Evolutionary conservation across 2,113 vertebrate species (phyloP).

Genomic region (Sitta europaea): DNA sequence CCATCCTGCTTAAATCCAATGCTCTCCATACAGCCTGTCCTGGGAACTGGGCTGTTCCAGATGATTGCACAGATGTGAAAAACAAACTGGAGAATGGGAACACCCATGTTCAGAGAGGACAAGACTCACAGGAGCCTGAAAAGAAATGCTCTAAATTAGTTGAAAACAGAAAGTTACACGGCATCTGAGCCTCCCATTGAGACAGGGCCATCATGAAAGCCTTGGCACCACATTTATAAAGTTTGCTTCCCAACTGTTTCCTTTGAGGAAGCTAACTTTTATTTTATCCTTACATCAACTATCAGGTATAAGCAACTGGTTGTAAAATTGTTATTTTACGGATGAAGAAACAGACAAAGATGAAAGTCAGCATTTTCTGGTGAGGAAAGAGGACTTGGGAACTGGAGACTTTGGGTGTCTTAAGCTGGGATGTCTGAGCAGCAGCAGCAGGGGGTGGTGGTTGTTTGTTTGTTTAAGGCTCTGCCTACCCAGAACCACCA

Average conservation of each 20-base stretch:
- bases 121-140: neutral
- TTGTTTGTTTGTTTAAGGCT: neutral
- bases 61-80: neutral
- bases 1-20: neutral
- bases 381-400: neutral
- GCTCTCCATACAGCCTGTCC: neutral
- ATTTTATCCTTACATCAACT: neutral
- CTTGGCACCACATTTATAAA: neutral
- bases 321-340: neutral
- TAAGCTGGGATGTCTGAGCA: neutral
- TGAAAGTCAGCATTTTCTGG: neutral
- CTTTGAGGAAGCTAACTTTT: neutral
- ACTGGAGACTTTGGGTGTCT: neutral
- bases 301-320: neutral
- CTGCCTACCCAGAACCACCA: neutral
- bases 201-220: neutral
- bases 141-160: neutral
- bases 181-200: neutral
- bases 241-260: neutral
- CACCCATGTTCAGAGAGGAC: conserved; percentile 1
- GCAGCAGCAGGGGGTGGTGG: neutral
- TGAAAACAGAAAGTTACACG: neutral
- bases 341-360: neutral
- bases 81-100: conserved; percentile 12
- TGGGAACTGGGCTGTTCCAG: neutral